phyloP scores from a whole-genome alignment of 2,113 vertebrate genomes.

The Platysteira castanea region DNA sequence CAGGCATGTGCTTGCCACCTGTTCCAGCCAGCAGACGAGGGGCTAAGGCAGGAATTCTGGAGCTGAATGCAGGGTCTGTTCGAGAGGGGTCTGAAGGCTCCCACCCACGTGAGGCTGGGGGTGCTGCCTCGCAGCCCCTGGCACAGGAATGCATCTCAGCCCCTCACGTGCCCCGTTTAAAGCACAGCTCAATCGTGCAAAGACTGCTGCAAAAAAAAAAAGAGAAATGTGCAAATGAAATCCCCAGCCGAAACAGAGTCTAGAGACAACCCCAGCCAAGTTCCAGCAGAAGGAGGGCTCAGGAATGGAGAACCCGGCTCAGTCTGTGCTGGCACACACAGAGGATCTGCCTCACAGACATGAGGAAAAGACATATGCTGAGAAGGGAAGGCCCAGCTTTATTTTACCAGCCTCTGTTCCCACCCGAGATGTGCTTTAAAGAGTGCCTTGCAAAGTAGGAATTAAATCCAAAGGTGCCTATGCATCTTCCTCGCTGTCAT shows the following conservation, averaged over 20 bases:
- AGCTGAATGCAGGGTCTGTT: slow-evolving; percentile 34
- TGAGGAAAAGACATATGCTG: slow-evolving; percentile 49
- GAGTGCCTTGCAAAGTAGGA: slow-evolving; percentile 34
- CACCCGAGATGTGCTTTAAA: slow-evolving; percentile 38
- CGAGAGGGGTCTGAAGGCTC: background rate
- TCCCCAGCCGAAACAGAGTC: slow-evolving; percentile 20
- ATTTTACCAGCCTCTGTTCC: slow-evolving; percentile 50
- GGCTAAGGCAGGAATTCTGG: slow-evolving; percentile 29
- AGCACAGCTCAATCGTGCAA: background rate
- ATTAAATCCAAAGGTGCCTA: slow-evolving; percentile 52
- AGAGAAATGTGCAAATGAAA: background rate
- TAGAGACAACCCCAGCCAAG: slow-evolving; percentile 17
- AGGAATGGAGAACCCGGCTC: background rate
- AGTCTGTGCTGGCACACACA: slow-evolving; percentile 11
- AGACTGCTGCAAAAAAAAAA: background rate
- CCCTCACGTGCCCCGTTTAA: background rate
- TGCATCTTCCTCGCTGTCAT: slow-evolving; percentile 17
- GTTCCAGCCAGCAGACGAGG: background rate
- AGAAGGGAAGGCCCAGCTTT: slow-evolving; percentile 45
- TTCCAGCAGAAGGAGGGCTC: slow-evolving; percentile 29
- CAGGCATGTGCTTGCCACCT: slow-evolving; percentile 48
- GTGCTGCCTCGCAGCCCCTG: background rate
- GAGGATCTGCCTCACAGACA: slow-evolving; percentile 1
- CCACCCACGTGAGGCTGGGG: background rate
- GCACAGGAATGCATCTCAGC: background rate